Conservation (phyloP, 2,888 invertebrate genomes). For the Pomacea canaliculata region DNA sequence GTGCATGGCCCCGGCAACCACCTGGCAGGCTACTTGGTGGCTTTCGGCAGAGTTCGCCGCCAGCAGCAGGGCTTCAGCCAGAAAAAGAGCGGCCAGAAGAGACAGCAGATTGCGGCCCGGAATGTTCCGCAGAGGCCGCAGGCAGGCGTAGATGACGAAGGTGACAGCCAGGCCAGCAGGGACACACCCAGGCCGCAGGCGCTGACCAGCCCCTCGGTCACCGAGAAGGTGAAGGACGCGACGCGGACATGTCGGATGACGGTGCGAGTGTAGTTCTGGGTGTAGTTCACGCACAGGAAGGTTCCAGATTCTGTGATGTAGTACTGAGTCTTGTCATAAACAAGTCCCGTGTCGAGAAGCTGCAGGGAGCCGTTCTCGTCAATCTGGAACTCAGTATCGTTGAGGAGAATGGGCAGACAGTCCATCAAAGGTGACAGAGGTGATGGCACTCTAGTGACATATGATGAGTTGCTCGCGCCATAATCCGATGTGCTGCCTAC, state of each 20-base stretch:
- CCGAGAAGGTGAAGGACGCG: constrained; percentile 29
- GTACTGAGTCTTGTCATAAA: constrained; percentile 31
- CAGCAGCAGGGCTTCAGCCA: constrained; percentile 72
- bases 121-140: constrained; percentile 72
- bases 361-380: constrained; percentile 26
- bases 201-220: constrained; percentile 69
- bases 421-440: constrained; percentile 11
- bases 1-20: constrained; percentile 71
- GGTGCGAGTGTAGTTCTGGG: constrained; percentile 28
- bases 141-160: constrained; percentile 70
- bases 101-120: constrained; percentile 74
- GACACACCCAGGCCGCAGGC: constrained; percentile 77
- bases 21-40: constrained; percentile 24
- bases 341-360: constrained; percentile 5
- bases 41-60: constrained; percentile 68
- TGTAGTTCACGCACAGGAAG: constrained; percentile 37
- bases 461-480: not conserved
- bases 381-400: constrained; percentile 28
- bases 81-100: constrained; percentile 71
- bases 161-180: constrained; percentile 71
- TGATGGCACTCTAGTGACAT: not conserved
- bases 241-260: constrained; percentile 6
- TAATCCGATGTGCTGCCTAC: not conserved
- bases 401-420: constrained; percentile 23
- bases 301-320: constrained; percentile 22